Base-by-base conservation (phyloP, 2,113 vertebrate genomes). In the Platanista minor region DNA sequence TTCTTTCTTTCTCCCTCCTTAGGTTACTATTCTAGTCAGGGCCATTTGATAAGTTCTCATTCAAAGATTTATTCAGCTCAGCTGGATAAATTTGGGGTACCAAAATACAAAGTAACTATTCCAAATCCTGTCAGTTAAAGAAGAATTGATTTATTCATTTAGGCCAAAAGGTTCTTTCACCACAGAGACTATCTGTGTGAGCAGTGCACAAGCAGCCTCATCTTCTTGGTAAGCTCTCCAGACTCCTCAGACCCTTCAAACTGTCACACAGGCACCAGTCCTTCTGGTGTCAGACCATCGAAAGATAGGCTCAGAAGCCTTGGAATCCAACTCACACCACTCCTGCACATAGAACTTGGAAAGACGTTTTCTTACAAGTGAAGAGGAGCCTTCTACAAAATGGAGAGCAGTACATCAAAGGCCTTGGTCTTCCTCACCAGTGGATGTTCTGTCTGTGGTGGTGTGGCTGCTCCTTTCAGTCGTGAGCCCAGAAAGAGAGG, bases 21-120 rank as follows among this genome's bases (percentile, higher is more conserved):
- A 77, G 5, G 21, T 75, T 67, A 78, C 33, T 69, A 46, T 91
- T n/a, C 13, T 18, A 71, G 9, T 39, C 72, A 52, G 71, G 20
- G 33, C 21, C 31, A 52, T 77, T 78, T 91, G 33, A 62, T 33
- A 86, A 85, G 13, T 69, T 69, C n/a, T 54, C 7, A n/a, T 52
- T 83, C 39, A 91, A 52, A 86, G 41, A 52, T 80, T 91, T 91
- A 61, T 80, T 80, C 71, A 71, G 31, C 2, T 49, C 52, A 71
- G 43, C 62, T 86, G 49, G 18, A 57, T 91, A 13, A 59, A 57
- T 15, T 29, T 66, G 29, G 15, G 18, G 27, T 66, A 46, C 33
- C 27, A 69, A 46, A 69, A 41, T 85, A 78, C 52, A 77, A 78
- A 49, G 12, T 46, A n/a, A 67, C 33, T 59, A 9, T 90, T 69